Evolutionary conservation across 2,797 vertebrate species (phyloP).

Genomic region (Tokudaia muenninki): DNA sequence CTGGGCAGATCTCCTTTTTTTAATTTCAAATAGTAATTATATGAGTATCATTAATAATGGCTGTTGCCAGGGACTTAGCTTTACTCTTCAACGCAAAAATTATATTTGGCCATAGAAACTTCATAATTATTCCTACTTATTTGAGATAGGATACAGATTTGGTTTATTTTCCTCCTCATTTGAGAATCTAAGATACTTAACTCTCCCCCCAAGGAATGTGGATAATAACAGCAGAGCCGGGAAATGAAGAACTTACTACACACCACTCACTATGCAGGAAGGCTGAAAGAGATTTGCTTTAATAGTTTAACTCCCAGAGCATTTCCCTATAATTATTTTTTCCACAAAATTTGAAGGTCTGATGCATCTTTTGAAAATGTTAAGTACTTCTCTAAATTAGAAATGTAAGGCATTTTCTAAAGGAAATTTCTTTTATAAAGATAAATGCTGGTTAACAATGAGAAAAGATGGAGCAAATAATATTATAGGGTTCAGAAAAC

Average conservation of each 20-base stretch:
- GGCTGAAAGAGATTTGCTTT: conserved; percentile 78
- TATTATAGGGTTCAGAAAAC: conserved; percentile 39
- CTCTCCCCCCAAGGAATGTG: conserved; percentile 79
- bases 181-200: conserved; percentile 79
- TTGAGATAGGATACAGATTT: conserved; percentile 78
- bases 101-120: conserved; percentile 79
- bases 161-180: conserved; percentile 51
- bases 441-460: conserved; percentile 48
- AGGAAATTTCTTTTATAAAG: conserved; percentile 44
- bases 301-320: conserved; percentile 83
- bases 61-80: conserved; percentile 73
- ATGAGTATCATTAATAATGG: conserved; percentile 84
- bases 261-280: conserved; percentile 80
- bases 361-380: conserved; percentile 77
- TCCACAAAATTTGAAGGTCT: conserved; percentile 68
- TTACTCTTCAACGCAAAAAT: conserved; percentile 82
- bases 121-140: conserved; percentile 83
- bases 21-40: conserved; percentile 84
- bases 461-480: conserved; percentile 31
- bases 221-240: conserved; percentile 82
- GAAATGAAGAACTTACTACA: conserved; percentile 85
- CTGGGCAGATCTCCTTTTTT: conserved; percentile 81
- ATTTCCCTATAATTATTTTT: conserved; percentile 81
- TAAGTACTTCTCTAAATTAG: conserved; percentile 48
- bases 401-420: conserved; percentile 48